These are phyloP conservation scores for Eubasilissa splendida DNA, from an alignment of 2,888 invertebrate species.

Conservation along the genomic window DNA sequence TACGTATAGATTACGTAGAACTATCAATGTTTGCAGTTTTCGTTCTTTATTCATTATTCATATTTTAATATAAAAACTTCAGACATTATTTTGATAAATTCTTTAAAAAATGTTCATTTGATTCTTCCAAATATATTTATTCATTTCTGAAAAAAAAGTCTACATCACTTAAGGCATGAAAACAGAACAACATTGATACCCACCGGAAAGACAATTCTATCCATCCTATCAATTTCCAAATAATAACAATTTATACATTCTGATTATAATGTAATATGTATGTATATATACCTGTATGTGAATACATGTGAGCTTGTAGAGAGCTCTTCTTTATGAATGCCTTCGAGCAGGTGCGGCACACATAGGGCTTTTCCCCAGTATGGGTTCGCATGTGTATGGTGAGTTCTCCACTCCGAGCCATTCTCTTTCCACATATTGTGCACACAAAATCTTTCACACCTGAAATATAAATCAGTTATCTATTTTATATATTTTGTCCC, in stretches of 20 bases:
- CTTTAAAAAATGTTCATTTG: not conserved
- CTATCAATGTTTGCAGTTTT: too few relatives aligned
- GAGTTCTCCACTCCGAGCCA: conserved; percentile 56
- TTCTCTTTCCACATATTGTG: conserved; percentile 55
- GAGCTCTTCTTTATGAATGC: conserved; percentile 57
- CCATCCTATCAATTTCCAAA: too few relatives aligned
- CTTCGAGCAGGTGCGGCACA: conserved; percentile 51
- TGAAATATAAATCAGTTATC: conserved; percentile 2
- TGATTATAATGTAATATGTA: not conserved
- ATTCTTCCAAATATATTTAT: not conserved
- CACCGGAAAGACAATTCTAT: too few relatives aligned
- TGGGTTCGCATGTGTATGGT: conserved; percentile 57
- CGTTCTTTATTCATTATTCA: not conserved
- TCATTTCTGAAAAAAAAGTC: too few relatives aligned
- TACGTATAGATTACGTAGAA: too few relatives aligned
- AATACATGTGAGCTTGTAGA: conserved; percentile 53
- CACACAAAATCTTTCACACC: conserved; percentile 57
- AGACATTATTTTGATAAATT: not conserved
- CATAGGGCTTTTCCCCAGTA: conserved; percentile 55
- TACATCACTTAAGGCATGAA: too few relatives aligned
- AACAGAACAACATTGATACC: too few relatives aligned
- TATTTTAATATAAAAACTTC: not conserved
- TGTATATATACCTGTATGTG: conserved; percentile 49
- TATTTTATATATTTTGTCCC: not conserved
- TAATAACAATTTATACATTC: not conserved